phyloP scores from a whole-genome alignment of 2,888 invertebrate species.

The Reticulitermes lucifugus region DNA sequence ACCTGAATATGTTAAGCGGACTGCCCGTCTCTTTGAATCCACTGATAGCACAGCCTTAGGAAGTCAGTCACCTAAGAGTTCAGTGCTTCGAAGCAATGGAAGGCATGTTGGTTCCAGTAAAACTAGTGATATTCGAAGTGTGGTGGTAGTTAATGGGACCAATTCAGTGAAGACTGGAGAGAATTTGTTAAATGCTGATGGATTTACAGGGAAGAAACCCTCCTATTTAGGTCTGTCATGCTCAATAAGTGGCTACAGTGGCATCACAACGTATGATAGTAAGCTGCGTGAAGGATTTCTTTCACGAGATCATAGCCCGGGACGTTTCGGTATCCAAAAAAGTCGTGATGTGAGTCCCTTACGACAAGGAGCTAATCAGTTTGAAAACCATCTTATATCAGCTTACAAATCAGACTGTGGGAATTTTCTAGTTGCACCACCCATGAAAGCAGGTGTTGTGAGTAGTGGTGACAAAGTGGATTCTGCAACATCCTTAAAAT shows the following conservation, averaged over 20 bases:
- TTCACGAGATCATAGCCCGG: conserved; percentile 58
- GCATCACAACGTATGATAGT: conserved; percentile 87
- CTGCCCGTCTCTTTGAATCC: conserved; percentile 57
- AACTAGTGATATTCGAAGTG: conserved; percentile 22
- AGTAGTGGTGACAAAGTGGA: not conserved
- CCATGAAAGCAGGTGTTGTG: conserved; percentile 2
- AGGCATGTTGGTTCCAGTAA: not conserved
- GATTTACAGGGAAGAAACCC: conserved; percentile 73
- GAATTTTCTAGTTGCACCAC: conserved; percentile 43
- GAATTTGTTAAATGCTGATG: conserved; percentile 22
- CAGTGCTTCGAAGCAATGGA: not conserved
- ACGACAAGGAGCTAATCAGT: conserved; percentile 46
- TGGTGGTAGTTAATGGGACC: conserved; percentile 37
- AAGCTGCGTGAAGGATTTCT: conserved; percentile 77
- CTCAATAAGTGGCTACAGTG: conserved; percentile 91
- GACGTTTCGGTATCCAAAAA: conserved; percentile 39
- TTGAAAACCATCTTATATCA: conserved; percentile 13
- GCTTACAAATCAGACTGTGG: conserved; percentile 45
- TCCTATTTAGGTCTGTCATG: conserved; percentile 91
- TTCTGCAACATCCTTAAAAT: not conserved
- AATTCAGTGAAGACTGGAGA: conserved; percentile 16
- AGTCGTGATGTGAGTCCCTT: conserved; percentile 55
- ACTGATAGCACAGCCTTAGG: conserved; percentile 16
- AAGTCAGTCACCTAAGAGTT: not conserved
- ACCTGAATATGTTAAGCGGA: conserved; percentile 63